Evolutionary conservation across 2,113 vertebrate species (phyloP), one percentile per base, ranked within the genome.

Genomic region (Anolis carolinensis): DNA sequence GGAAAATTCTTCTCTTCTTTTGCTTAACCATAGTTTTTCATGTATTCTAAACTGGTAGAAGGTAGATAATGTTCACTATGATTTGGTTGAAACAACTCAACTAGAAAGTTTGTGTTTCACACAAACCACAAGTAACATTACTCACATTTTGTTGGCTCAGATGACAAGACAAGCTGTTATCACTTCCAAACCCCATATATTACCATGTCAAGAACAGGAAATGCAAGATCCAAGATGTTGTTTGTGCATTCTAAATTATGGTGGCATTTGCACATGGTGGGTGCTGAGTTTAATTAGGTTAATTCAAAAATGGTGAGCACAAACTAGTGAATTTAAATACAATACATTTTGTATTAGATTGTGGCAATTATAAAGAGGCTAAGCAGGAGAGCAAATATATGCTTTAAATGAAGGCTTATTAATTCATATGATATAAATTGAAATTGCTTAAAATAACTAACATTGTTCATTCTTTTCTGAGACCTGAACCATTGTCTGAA

Each of bases 391-490:
- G 21, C 25, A 48, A 63, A 44, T n/a, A 16, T 75, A 44, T 5
- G 13, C 16, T 83, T 73, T 74, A 73, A n/a, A 83, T 83, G n/a
- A n/a, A 44, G 44, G 11, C 13, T 25, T 75, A 25, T 75, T 83
- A 63, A 77, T 39, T 8, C 21, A 21, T 48, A 30, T 83, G 71
- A 50, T 73, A 4, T 44, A 27, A 70, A 21, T 1, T 83, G 84
- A 87, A 80, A n/a, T 10, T 39, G 39, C 72, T 76, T 77, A 48
- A 32, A 1, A 52, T 92, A 83, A 21, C 71, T 23, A 83, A 32
- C 55, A 30, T 0, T 2, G 0, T 75, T 79, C 85, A 68, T 13
- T 27, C 65, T 67, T 13, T 76, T 76, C 13, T 76, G 44, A 6
- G 48, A 76, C 16, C 50, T 30, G 18, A 59, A 18, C 14, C 55